A percentile compares a stretch with the other conserved stretches of the same genome.
Conservation (phyloP, 2,113 vertebrate genomes). For the Fulica atra region DNA sequence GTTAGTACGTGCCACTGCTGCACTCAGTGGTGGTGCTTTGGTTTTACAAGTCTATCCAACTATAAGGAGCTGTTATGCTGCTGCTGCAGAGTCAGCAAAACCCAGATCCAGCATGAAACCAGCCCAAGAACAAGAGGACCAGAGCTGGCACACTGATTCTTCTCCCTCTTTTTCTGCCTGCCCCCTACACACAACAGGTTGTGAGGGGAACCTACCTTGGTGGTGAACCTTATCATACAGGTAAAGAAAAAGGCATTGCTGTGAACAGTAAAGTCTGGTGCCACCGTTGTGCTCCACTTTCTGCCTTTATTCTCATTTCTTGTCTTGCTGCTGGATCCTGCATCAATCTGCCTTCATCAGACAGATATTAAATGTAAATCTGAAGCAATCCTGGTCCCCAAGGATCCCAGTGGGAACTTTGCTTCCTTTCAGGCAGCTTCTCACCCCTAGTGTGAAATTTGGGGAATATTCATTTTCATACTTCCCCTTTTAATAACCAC, state of each 20-base stretch:
- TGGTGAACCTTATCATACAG: not conserved
- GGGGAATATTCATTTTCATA: constrained; percentile 16
- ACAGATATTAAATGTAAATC: not conserved
- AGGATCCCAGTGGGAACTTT: not conserved
- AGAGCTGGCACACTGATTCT: not conserved
- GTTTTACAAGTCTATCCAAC: not conserved
- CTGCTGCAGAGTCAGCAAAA: not conserved
- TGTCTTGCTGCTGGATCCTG: not conserved
- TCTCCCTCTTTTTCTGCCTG: not conserved
- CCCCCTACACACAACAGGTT: not conserved
- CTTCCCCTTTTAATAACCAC: not conserved
- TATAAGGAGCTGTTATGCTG: not conserved
- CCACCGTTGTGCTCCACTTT: not conserved
- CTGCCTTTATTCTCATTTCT: not conserved
- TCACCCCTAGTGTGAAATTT: not conserved
- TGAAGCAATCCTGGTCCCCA: not conserved
- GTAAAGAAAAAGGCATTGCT: not conserved
- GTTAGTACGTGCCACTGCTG: not conserved
- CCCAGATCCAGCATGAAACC: not conserved
- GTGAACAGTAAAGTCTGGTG: not conserved
- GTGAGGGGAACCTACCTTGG: fast-evolving
- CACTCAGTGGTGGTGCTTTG: not conserved
- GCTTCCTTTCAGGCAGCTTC: not conserved
- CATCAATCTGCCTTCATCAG: not conserved
- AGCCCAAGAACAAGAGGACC: not conserved